Percentiles rank a stretch among this genome's conserved stretches.
These are phyloP conservation scores for Anser cygnoides DNA, from an alignment of 2,113 vertebrate species.

Conservation along the genomic window DNA sequence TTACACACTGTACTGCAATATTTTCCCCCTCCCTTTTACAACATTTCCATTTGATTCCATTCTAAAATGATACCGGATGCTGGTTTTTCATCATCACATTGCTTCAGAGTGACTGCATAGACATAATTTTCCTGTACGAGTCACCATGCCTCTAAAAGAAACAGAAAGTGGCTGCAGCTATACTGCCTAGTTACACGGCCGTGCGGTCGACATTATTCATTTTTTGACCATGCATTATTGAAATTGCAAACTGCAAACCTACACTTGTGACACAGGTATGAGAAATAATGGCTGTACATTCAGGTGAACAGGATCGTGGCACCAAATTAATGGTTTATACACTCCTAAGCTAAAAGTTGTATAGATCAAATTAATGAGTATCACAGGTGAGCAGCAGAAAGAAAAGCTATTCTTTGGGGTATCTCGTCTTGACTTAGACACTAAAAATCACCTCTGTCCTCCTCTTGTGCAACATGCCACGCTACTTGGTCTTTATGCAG, in stretches of 20 bases:
- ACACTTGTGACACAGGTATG: not conserved
- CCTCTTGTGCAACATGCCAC: not conserved
- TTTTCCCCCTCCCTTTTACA: not conserved
- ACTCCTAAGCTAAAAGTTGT: constrained; percentile 39
- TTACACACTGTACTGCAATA: not conserved
- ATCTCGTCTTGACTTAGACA: constrained; percentile 44
- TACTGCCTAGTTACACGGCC: not conserved
- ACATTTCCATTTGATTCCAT: not conserved
- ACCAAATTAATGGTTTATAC: constrained; percentile 24
- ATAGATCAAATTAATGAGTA: constrained; percentile 14
- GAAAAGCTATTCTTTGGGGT: not conserved
- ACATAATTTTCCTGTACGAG: not conserved
- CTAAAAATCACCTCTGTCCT: not conserved
- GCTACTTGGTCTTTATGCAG: constrained; percentile 10
- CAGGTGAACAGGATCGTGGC: not conserved
- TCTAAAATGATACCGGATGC: not conserved
- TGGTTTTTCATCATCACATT: not conserved
- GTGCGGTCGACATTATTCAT: not conserved
- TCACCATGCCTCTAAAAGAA: not conserved
- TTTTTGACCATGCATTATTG: not conserved
- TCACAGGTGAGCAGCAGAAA: not conserved
- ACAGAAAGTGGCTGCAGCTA: not conserved
- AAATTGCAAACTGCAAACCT: not conserved
- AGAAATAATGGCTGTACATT: not conserved
- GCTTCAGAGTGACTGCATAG: not conserved